Conservation (phyloP, 1,140 invertebrate genomes). For the Trichoplusia ni region DNA sequence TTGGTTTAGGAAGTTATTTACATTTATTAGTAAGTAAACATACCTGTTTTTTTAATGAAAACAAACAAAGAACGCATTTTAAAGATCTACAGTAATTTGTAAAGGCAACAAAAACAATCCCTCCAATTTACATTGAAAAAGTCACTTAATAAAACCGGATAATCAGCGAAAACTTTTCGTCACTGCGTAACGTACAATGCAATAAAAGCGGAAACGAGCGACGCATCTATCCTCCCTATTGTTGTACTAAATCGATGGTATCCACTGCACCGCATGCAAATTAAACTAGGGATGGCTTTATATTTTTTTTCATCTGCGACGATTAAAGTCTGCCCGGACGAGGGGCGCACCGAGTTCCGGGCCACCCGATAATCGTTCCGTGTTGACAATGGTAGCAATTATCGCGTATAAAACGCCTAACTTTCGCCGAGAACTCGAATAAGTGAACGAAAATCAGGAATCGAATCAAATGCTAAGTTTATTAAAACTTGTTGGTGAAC, state of each 20-base stretch:
- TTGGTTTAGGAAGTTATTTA: background rate
- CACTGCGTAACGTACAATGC: constrained; percentile 7
- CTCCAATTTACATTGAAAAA: background rate
- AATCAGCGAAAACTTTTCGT: constrained; percentile 2
- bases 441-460: background rate
- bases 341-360: constrained; percentile 42
- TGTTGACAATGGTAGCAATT: constrained; percentile 60
- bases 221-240: constrained; percentile 27
- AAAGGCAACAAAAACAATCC: background rate
- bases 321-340: constrained; percentile 41
- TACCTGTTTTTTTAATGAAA: too few relatives aligned
- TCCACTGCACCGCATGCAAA: constrained; percentile 33
- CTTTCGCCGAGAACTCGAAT: constrained; percentile 23
- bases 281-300: constrained; percentile 36
- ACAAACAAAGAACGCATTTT: too few relatives aligned
- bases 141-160: background rate
- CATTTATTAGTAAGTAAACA: too few relatives aligned
- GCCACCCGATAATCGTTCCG: constrained; percentile 47
- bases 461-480: constrained; percentile 5
- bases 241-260: constrained; percentile 32
- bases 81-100: background rate
- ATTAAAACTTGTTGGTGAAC: constrained; percentile 11
- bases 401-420: constrained; percentile 43
- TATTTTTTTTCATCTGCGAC: constrained; percentile 37
- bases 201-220: constrained; percentile 20